These are phyloP conservation scores for Antitype chi DNA, from an alignment of 2,888 invertebrate species.

Conservation along the genomic window DNA sequence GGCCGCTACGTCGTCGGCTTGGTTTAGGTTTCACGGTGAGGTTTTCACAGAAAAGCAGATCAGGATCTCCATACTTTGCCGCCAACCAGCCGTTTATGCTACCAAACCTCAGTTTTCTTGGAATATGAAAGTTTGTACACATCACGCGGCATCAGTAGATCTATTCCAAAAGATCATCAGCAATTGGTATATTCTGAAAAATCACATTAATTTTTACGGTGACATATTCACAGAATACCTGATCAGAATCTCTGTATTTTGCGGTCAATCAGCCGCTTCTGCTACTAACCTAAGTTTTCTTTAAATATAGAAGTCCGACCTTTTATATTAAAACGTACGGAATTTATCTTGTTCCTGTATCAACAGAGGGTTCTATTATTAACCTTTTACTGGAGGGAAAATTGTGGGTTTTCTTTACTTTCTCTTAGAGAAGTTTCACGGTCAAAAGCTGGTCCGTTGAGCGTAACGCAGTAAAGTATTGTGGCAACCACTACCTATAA, in stretches of 20 bases:
- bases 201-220: not conserved
- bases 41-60: not conserved
- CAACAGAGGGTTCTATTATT: not conserved
- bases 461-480: slow-evolving; percentile 22
- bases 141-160: no score
- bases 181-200: no score
- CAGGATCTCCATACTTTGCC: not conserved
- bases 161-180: no score
- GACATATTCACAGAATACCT: not conserved
- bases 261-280: not conserved
- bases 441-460: slow-evolving; percentile 15
- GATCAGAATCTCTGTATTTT: not conserved
- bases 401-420: slow-evolving; percentile 26
- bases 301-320: not conserved
- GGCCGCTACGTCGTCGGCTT: no score
- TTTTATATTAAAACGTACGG: not conserved
- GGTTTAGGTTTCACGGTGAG: not conserved
- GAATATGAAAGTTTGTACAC: not conserved
- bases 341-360: not conserved
- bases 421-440: slow-evolving; percentile 17
- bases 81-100: not conserved
- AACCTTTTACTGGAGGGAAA: not conserved
- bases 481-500: not conserved
- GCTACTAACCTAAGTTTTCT: not conserved
- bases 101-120: not conserved